A percentile compares a stretch with the other conserved stretches of the same genome.
Evolutionary conservation across 2,888 invertebrate species (phyloP).

Genomic region (Azorinus chamasolen): DNA sequence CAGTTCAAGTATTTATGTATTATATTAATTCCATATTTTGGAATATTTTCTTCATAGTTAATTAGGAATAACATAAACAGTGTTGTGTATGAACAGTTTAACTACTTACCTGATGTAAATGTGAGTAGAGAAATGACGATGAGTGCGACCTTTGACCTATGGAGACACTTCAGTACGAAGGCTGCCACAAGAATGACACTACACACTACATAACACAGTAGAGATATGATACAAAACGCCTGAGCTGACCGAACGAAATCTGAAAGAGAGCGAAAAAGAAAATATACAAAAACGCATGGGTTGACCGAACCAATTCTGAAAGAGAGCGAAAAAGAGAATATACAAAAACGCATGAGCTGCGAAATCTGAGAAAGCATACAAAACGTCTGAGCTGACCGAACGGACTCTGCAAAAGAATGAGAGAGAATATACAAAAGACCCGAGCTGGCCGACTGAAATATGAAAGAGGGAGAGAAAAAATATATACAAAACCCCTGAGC

Average conservation of each 20-base stretch:
- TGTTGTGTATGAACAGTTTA: too few relatives aligned
- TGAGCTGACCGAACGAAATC: constrained; percentile 65
- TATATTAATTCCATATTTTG: too few relatives aligned
- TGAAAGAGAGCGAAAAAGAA: constrained; percentile 14
- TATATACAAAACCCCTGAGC: too few relatives aligned
- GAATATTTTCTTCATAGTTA: too few relatives aligned
- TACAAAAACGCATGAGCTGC: constrained; percentile 62
- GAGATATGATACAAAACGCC: constrained; percentile 57
- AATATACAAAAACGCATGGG: constrained; percentile 29
- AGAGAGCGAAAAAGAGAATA: too few relatives aligned
- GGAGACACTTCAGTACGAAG: constrained; percentile 55
- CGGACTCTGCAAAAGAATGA: constrained; percentile 52
- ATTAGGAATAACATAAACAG: too few relatives aligned
- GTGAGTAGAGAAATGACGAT: constrained; percentile 60
- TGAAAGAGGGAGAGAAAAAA: too few relatives aligned
- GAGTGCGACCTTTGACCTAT: constrained; percentile 52
- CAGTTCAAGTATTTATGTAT: too few relatives aligned
- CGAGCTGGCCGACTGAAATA: too few relatives aligned
- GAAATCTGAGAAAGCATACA: constrained; percentile 62
- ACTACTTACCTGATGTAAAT: constrained; percentile 58
- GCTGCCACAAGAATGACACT: constrained; percentile 55
- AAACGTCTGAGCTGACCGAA: constrained; percentile 62
- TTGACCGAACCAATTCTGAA: constrained; percentile 65
- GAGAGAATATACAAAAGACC: too few relatives aligned
- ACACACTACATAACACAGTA: constrained; percentile 54